Base-by-base conservation (phyloP, 1,140 invertebrate species). In the Caenorhabditis remanei region DNA sequence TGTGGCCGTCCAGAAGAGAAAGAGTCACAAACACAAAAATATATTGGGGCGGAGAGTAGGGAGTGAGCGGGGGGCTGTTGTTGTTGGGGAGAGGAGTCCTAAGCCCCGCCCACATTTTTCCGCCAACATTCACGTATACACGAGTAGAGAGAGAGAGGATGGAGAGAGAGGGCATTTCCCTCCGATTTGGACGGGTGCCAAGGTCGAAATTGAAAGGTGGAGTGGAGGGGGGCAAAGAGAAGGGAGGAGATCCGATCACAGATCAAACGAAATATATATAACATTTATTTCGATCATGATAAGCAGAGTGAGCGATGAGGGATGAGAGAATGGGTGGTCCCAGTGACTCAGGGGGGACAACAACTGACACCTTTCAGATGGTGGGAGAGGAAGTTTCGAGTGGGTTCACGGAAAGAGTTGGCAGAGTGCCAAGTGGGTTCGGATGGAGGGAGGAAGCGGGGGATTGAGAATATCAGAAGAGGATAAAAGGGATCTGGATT, bases 171-270 rank as follows among this genome's bases (percentile, higher is more conserved):
- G 67, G 24, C 46, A 46, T 46, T 71, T 71, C 43, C 41, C 65
- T 71, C 40, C 5, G 14, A 46, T 24, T 79, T 79, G 71, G 71
- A 79, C 71, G 71, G 71, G 46, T 79, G 71, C 71, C 71, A 79
- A 79, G 71, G 71, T 79, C 46, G 71, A n/a, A 71, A 71, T 16
- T 43, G n/a, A 24, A 71, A 71, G 41, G 41, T 21, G 41, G 24
- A 71, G 41, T 16, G 4, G 21, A 19, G 41, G 19, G 65, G 1
- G 46, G 41, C 19, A 9, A 24, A 50, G 46, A 24, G 21, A 1
- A 46, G 2, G 61, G 61, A 63, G 24, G 24, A 43, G 40, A 46
- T 24, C 40, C 40, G 71, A 71, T 71, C 67, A 48, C 67, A 71
- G 67, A 71, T 71, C 67, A 71, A 71, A 48, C 67, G 67, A 71